Base-by-base conservation (phyloP, 2,113 vertebrate genomes). In the Psettodes erumei region DNA sequence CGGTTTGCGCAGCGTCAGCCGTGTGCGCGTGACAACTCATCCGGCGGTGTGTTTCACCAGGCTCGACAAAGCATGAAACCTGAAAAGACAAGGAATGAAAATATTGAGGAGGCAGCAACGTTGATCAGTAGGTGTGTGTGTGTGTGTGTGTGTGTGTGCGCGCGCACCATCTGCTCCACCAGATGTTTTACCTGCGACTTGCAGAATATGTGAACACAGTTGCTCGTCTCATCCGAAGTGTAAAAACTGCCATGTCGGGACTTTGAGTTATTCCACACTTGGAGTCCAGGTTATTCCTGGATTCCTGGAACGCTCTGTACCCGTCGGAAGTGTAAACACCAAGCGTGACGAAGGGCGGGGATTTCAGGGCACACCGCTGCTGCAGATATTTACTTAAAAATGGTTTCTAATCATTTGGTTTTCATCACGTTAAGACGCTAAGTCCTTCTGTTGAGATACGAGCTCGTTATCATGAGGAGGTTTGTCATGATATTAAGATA, bases 151-250 rank as follows among this genome's bases (percentile, higher is more conserved):
- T 28, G 16, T 42, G 58, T 51, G 56, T 47, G 30, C 23, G 30
- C 38, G 28, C 38, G 33, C 43, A 43, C 70, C 77, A 69, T 63
- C 58, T 81, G 71, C 16, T 75, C 50, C 2, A 10, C 50, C 79
- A 81, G 65, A 75, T 81, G 79, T 50, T 58, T 51, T 30, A 70
- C 27, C 43, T 51, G 18, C 35, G 58, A 50, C 23, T 55, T 40
- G 67, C 25, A 64, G 60, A 48, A 21, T 30, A 27, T 27, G 25
- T 40, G 19, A 62, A 65, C 21, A 51, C 6, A 8, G 38, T 33
- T 61, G 48, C 43, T 42, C 0, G 12, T 30, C 40, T 55, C 27
- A n/a, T 19, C 18, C 27, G 4, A 28, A 63, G 42, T 48, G n/a
- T 35, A 30, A 59, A 71, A 47, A 64, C 67, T 38, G 37, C 21